These are phyloP conservation scores for Octomys mimax DNA, from an alignment of 2,797 vertebrate genomes.

Conservation along the genomic window DNA sequence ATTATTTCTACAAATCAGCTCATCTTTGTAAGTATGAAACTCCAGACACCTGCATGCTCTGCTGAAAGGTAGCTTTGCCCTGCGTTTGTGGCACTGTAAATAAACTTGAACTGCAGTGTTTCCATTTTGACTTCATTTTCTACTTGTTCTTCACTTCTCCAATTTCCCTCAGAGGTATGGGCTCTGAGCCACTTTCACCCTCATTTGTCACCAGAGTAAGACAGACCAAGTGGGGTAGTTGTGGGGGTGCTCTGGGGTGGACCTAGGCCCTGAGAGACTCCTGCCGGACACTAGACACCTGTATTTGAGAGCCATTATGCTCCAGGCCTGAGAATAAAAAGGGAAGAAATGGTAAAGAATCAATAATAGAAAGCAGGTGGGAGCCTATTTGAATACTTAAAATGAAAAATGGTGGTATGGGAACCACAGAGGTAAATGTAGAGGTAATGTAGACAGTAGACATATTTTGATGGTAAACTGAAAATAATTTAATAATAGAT, in stretches of 20 bases:
- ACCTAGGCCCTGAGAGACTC: not conserved
- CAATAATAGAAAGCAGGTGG: not conserved
- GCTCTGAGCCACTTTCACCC: not conserved
- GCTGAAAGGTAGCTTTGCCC: not conserved
- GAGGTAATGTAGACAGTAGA: rapidly evolving
- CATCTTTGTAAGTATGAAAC: not conserved
- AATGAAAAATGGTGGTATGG: not conserved
- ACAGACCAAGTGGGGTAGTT: not conserved
- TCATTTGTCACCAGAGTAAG: not conserved
- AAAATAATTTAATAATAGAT: not conserved
- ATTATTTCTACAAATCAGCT: not conserved
- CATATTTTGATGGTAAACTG: not conserved
- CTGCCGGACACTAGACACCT: not conserved
- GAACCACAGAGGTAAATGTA: not conserved
- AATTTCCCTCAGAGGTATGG: not conserved
- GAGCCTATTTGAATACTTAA: not conserved
- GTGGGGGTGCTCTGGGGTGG: not conserved
- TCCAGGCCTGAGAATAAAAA: not conserved
- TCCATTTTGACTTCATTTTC: not conserved
- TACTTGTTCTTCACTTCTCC: no score
- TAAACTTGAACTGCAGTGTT: not conserved
- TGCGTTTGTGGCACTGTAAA: not conserved
- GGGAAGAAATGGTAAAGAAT: not conserved
- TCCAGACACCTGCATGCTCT: not conserved
- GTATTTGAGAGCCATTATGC: not conserved